phyloP scores from a whole-genome alignment of 2,888 invertebrate genomes.

The Onthophagus sagittarius region DNA sequence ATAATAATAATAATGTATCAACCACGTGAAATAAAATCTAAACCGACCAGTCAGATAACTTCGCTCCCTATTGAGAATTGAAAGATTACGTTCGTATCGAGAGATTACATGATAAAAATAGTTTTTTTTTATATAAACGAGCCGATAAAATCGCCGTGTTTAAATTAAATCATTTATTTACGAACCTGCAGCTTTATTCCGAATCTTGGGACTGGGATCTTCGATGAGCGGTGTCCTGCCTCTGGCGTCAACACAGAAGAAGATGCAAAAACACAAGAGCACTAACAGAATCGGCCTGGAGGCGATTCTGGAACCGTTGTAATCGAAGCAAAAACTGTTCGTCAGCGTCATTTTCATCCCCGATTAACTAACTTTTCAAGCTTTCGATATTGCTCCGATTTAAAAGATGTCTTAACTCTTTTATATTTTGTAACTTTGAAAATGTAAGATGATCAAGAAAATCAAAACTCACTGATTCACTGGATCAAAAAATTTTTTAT shows the following conservation, averaged over 20 bases:
- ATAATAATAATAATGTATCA: background rate
- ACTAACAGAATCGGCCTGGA: slow-evolving; percentile 10
- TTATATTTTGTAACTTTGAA: background rate
- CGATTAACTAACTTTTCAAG: background rate
- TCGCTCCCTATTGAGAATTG: background rate
- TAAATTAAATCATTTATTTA: background rate
- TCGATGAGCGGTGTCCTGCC: slow-evolving; percentile 40
- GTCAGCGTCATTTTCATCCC: background rate
- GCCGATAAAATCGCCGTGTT: background rate
- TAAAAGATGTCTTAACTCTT: too few species aligned
- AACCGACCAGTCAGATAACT: background rate
- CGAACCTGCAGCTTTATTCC: slow-evolving; percentile 44
- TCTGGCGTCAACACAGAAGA: slow-evolving; percentile 2
- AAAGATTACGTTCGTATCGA: background rate
- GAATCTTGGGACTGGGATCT: slow-evolving; percentile 38
- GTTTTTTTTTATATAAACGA: background rate
- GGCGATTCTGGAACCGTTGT: slow-evolving; percentile 22
- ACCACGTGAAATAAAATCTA: background rate
- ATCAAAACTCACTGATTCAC: background rate
- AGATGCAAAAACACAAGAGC: background rate
- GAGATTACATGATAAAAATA: background rate
- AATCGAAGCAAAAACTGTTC: background rate
- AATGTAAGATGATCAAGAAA: background rate
- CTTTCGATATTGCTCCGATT: too few species aligned
- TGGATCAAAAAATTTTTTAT: background rate